Evolutionary conservation across 1,140 invertebrate genomes (phyloP), one percentile per base, ranked within the genome.

Genomic region (Drosophila fuyamai): DNA sequence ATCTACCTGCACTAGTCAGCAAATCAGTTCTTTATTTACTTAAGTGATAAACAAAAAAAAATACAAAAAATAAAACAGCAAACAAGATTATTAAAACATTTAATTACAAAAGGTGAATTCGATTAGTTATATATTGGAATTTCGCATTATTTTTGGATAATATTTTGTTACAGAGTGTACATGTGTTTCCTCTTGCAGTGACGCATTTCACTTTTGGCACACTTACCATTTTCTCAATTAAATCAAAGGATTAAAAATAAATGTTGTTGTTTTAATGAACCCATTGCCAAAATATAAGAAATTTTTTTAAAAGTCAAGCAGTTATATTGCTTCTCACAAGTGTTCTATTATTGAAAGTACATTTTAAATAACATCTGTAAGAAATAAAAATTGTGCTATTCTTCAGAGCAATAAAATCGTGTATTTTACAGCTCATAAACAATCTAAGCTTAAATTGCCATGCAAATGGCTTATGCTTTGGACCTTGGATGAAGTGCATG

Each of bases 401-500:
- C 13, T 3, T 14, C 8, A 23, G 14, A 14, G 12, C 29, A 16
- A 9, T 41, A 29, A 48, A 29, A 29, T 18, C 40, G 27, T 54
- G 12, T 54, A 40, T 13, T 67, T 27, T 46, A 14, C 38, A 67
- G 48, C 27, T 40, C 48, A 35, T 47, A 70, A 70, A 71, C 23
- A 55, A 41, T 27, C n/a, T 41, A 14, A 68, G 23, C 27, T 48
- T 43, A 10, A 27, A 71, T 57, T 70, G 63, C 27, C 66, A 56
- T 35, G 66, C 61, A 70, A 70, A 70, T 70, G 66, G 61, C 36
- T 68, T 47, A 47, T 47, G 23, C 29, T 50, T 23, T 23, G 36
- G 41, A 67, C 72, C 72, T 76, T 76, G 40, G 27, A 27, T 58
- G 16, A 76, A 57, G 40, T 75, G 58, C 73, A 53, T 40, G 44